These are phyloP conservation scores for Tribolium madens DNA, from an alignment of 1,140 invertebrate genomes.

Conservation along the genomic window DNA sequence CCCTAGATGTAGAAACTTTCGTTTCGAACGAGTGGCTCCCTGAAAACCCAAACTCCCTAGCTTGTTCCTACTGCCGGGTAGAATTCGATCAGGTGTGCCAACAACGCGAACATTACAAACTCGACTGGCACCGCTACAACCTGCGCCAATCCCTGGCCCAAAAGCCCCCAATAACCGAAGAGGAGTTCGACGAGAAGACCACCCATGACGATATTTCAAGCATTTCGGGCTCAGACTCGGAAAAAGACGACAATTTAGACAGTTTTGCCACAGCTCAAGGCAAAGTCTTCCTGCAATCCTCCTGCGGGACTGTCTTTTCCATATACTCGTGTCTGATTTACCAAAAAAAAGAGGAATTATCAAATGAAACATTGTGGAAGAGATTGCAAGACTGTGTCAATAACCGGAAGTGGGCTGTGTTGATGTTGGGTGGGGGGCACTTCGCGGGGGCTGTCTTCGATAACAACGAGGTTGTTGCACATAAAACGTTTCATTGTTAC, in stretches of 20 bases:
- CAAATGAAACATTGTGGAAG: constrained; percentile 37
- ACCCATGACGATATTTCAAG: constrained; percentile 78
- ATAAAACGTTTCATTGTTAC: constrained; percentile 92
- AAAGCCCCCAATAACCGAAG: constrained; percentile 70
- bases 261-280: constrained; percentile 72
- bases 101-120: constrained; percentile 74
- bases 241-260: constrained; percentile 70
- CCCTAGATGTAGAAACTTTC: constrained; percentile 15
- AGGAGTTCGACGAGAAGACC: constrained; percentile 62
- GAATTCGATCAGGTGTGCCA: constrained; percentile 67
- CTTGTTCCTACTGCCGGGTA: constrained; percentile 71
- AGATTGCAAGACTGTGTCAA: constrained; percentile 46
- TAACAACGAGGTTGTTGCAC: constrained; percentile 73
- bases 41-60: constrained; percentile 63
- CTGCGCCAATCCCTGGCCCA: constrained; percentile 74
- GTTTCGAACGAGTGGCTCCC: not conserved
- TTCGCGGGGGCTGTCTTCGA: constrained; percentile 88
- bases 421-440: constrained; percentile 88
- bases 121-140: constrained; percentile 82
- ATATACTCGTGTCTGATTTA: constrained; percentile 79
- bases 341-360: constrained; percentile 69
- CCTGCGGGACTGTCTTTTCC: constrained; percentile 79
- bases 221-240: constrained; percentile 80
- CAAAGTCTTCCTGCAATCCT: constrained; percentile 80
- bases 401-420: constrained; percentile 73